phyloP scores from a whole-genome alignment of 2,113 vertebrate genomes.

The Ceyx margarethae region DNA sequence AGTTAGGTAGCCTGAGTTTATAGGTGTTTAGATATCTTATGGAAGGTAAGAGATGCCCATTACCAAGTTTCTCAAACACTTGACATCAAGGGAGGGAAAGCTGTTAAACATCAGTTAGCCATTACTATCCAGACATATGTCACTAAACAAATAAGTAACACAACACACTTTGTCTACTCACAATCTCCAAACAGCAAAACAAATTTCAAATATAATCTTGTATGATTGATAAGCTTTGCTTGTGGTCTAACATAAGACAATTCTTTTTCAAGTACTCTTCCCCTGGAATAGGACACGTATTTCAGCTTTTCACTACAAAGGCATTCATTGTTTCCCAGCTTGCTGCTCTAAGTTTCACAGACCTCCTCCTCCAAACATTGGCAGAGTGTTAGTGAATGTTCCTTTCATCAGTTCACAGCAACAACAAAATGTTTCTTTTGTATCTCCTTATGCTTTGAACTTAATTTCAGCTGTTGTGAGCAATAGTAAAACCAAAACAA shows the following conservation, averaged over 20 bases:
- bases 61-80: background rate
- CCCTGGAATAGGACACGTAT: background rate
- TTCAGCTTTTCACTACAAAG: conserved; percentile 35
- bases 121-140: background rate
- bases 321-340: conserved; percentile 23
- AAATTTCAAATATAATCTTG: background rate
- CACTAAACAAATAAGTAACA: background rate
- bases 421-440: conserved; percentile 12
- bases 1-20: background rate
- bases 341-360: conserved; percentile 12
- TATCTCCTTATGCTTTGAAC: conserved; percentile 29
- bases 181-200: background rate
- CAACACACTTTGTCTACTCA: background rate
- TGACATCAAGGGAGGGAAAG: background rate
- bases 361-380: conserved; percentile 3
- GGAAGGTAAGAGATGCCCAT: background rate
- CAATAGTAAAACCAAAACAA: conserved; percentile 7
- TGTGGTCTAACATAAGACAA: background rate
- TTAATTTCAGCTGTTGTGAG: conserved; percentile 11
- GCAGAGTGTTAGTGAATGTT: conserved; percentile 31
- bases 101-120: background rate
- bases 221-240: background rate
- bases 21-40: background rate
- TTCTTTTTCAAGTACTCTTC: background rate
- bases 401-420: conserved; percentile 27